A percentile compares a stretch with the other conserved stretches of the same genome.
Evolutionary conservation across 2,797 vertebrate genomes (phyloP).

Genomic region (Natrix natrix): DNA sequence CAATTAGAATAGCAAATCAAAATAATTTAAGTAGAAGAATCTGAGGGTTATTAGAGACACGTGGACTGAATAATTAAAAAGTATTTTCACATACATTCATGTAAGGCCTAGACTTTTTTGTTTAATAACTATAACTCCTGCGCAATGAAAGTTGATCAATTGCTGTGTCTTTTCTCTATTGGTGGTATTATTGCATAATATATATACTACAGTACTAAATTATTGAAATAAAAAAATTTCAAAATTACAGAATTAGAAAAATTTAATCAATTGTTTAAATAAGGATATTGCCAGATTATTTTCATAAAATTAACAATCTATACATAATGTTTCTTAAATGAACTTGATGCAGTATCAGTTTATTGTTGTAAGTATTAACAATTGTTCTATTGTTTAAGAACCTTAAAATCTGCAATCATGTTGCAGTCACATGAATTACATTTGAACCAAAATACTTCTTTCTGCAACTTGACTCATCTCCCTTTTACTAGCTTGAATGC

Average conservation of each 20-base stretch:
- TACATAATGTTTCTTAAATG: not conserved
- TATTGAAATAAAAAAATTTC: no score
- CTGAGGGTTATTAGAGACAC: not conserved
- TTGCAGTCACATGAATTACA: not conserved
- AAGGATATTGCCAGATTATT: not conserved
- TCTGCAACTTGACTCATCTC: slow-evolving; percentile 40
- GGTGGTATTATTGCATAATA: not conserved
- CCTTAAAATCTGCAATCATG: not conserved
- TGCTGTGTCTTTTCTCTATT: not conserved
- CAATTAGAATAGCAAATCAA: not conserved
- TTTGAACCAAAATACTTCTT: slow-evolving; percentile 39
- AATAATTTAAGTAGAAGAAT: not conserved
- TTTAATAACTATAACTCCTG: not conserved
- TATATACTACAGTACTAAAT: not conserved
- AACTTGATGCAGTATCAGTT: not conserved
- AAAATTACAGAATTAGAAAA: no score
- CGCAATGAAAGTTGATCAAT: not conserved
- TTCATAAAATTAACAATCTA: not conserved
- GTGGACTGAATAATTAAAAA: not conserved
- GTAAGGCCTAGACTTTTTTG: not conserved
- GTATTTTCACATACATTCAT: not conserved
- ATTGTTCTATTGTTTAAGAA: not conserved
- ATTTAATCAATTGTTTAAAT: not conserved
- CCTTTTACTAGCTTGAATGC: slow-evolving; percentile 51
- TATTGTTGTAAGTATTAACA: not conserved